Base-by-base conservation (phyloP, 2,113 vertebrate species). In the Sinocyclocheilus anshuiensis region DNA sequence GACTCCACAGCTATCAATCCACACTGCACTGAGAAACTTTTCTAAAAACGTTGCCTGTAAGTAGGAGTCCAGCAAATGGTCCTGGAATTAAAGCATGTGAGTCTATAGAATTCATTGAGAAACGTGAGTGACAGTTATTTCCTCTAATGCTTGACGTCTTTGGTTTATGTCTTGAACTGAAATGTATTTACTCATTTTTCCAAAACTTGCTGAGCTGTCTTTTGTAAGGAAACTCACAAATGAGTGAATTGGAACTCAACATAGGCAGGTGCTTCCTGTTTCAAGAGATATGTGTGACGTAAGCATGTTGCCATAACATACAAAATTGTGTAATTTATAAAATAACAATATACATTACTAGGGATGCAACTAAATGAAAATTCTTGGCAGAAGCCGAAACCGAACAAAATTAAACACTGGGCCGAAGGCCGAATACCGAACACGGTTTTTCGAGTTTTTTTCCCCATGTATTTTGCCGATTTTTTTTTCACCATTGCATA, bases 1-100 rank as follows among this genome's bases (percentile, higher is more conserved):
- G 90, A 90, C 92, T 91, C 88, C 90, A 83, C 59, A 86, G 84
- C 87, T 87, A 88, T 91, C 87, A 88, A 87, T 89, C 76, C 33
- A n/a, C 81, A 86, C 87, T 80, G 69, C 71, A 87, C 89, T 79
- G 85, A 77, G 48, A 87, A 83, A 53, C 24, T 88, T 88, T 79
- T 84, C 87, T 83, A 83, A 90, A 72, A 87, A 67, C 78, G 83
- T 42, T 48, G 7, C 48, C 75, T 59, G 67, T 45, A 80, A 83
- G 13, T 84, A 89, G 91, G 91, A 91, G 89, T 82, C 53, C 55
- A 82, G 83, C 71, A 87, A 82, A 36, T 61, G 84, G 3, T 18
- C 7, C 15, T 20, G 67, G 67, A 69, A 8, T 69, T 16, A 69
- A 69, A 33, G 6, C 29, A 33, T 18, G 26, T 29, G 6, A 69